These are phyloP conservation scores for Auanema freiburgensis DNA, from an alignment of 2,888 invertebrate genomes.

Conservation along the genomic window DNA sequence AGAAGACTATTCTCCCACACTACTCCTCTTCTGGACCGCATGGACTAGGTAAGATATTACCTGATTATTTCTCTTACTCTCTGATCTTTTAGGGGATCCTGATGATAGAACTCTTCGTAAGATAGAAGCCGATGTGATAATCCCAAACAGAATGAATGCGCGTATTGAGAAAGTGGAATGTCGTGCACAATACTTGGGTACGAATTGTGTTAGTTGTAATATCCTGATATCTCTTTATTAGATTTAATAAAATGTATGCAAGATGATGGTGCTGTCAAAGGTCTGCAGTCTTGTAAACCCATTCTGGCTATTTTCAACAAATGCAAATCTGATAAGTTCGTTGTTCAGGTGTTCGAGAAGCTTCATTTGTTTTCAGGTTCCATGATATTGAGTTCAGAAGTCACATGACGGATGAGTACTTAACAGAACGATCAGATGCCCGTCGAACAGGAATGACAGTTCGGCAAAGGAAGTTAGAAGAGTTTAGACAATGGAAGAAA, in stretches of 20 bases:
- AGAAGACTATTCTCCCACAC: constrained; percentile 58
- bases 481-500: constrained; percentile 58
- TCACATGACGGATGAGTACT: constrained; percentile 55
- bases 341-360: not conserved
- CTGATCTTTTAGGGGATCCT: constrained; percentile 72
- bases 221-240: constrained; percentile 15
- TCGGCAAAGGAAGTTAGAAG: constrained; percentile 48
- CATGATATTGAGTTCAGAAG: constrained; percentile 56
- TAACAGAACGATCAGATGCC: constrained; percentile 42
- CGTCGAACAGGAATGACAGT: constrained; percentile 38
- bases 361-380: constrained; percentile 40
- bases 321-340: constrained; percentile 58
- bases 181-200: constrained; percentile 51
- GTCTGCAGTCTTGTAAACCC: constrained; percentile 50
- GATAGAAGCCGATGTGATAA: constrained; percentile 84
- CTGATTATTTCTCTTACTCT: not conserved
- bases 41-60: constrained; percentile 44
- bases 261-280: constrained; percentile 50
- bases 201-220: not conserved
- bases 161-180: constrained; percentile 81
- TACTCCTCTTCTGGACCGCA: constrained; percentile 52
- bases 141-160: constrained; percentile 85
- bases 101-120: constrained; percentile 80
- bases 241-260: constrained; percentile 56
- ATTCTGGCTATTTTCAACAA: constrained; percentile 51